Evolutionary conservation across 2,888 invertebrate species (phyloP).

Genomic region (Coelogynopora nodosa): DNA sequence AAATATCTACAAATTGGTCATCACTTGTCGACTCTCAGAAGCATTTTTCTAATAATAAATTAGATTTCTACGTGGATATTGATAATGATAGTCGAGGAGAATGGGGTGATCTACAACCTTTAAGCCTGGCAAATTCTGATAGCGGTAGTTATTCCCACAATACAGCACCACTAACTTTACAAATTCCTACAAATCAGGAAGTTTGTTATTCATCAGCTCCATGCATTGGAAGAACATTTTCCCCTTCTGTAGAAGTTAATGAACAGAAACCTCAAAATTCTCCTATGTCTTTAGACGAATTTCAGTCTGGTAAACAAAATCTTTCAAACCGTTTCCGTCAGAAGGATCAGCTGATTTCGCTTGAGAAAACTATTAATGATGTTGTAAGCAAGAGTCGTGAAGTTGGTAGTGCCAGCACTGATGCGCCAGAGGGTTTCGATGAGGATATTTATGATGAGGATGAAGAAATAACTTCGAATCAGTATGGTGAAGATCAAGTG

Average conservation of each 20-base stretch:
- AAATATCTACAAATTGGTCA: not conserved
- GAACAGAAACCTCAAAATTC: not conserved
- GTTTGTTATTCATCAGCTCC: not conserved
- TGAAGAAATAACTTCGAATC: not conserved
- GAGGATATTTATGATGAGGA: not conserved
- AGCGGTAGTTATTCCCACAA: not conserved
- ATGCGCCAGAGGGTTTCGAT: not conserved
- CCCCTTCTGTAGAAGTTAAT: not conserved
- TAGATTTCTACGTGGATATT: not conserved
- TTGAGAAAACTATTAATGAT: not conserved
- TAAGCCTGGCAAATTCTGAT: not conserved
- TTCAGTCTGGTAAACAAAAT: not conserved
- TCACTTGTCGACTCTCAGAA: not conserved
- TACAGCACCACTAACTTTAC: not conserved
- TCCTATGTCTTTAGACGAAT: not conserved
- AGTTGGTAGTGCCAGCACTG: not conserved
- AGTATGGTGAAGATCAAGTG: not conserved
- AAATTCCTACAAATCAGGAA: not conserved
- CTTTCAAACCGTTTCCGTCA: not conserved
- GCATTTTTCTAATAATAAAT: not conserved
- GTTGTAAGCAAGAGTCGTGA: not conserved
- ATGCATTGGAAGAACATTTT: not conserved
- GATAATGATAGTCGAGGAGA: not conserved
- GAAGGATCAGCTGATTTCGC: not conserved
- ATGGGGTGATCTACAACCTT: not conserved